These are phyloP conservation scores for Urosaurus nigricauda DNA, from an alignment of 2,797 vertebrate genomes.

Conservation along the genomic window DNA sequence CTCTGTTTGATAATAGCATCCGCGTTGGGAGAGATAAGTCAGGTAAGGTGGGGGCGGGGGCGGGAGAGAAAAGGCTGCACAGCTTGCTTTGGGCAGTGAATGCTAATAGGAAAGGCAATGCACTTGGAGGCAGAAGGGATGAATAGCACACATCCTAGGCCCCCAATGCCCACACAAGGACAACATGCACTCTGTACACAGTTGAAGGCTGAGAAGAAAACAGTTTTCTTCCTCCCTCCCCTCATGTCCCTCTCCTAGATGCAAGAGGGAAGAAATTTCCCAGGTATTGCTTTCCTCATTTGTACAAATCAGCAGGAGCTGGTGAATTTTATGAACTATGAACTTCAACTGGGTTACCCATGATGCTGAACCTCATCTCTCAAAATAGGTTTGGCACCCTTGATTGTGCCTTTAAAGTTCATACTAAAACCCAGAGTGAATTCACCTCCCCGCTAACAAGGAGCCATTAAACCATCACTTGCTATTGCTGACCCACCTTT, in stretches of 20 bases:
- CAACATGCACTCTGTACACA: background rate
- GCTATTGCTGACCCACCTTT: background rate
- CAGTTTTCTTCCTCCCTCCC: background rate
- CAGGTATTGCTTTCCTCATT: background rate
- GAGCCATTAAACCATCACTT: too few relatives aligned
- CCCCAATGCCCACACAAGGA: background rate
- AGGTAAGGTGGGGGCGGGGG: background rate
- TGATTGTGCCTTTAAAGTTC: too few relatives aligned
- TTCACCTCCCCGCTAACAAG: too few relatives aligned
- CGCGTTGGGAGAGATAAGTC: conserved; percentile 9
- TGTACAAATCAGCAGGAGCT: too few relatives aligned
- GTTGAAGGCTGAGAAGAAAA: background rate
- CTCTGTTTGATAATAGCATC: conserved; percentile 42
- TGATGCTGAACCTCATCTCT: too few relatives aligned
- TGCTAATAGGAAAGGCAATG: background rate
- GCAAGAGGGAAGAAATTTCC: background rate
- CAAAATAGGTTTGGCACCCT: too few relatives aligned
- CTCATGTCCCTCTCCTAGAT: too few relatives aligned
- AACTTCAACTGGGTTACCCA: too few relatives aligned
- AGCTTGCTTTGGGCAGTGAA: conserved; percentile 16
- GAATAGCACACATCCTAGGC: background rate
- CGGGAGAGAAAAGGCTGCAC: background rate
- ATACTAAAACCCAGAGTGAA: too few relatives aligned
- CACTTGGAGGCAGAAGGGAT: background rate
- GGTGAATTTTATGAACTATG: too few relatives aligned